These are phyloP conservation scores for Cremastinae sp. DNA, from an alignment of 2,888 invertebrate genomes.

Conservation along the genomic window DNA sequence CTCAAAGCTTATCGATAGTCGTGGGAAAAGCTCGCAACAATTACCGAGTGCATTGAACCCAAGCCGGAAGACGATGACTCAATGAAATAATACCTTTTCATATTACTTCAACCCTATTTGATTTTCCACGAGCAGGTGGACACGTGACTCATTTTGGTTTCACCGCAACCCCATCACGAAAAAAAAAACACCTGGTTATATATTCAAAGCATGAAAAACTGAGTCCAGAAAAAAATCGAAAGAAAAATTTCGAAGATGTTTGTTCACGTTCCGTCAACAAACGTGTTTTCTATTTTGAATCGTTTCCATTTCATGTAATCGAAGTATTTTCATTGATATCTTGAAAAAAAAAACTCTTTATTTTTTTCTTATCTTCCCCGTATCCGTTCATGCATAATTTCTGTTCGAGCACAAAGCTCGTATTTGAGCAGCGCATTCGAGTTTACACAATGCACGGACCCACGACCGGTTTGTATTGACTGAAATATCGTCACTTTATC, in stretches of 20 bases:
- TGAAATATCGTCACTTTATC: constrained; percentile 44
- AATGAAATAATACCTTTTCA: constrained; percentile 41
- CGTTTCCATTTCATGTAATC: constrained; percentile 14
- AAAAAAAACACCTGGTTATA: constrained; percentile 52
- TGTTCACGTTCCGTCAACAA: no score
- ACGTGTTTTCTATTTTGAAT: constrained; percentile 18
- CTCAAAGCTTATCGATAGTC: no score
- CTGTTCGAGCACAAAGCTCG: background rate
- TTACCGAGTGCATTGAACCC: constrained; percentile 4
- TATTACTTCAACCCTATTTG: constrained; percentile 26
- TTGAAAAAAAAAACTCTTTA: constrained; percentile 13
- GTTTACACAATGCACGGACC: constrained; percentile 20
- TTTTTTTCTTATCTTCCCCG: constrained; percentile 1
- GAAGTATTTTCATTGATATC: constrained; percentile 16
- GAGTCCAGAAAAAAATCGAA: constrained; percentile 1
- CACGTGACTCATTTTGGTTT: constrained; percentile 51
- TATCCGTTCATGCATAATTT: background rate
- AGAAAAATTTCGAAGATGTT: background rate
- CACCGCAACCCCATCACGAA: constrained; percentile 10
- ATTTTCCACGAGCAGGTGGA: constrained; percentile 60
- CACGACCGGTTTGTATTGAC: constrained; percentile 8
- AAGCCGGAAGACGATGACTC: constrained; percentile 48
- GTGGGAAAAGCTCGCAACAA: no score
- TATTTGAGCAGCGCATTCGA: background rate
- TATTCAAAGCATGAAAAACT: constrained; percentile 30